Conservation (phyloP, 2,888 invertebrate genomes). For the Drosophila diplacantha region DNA sequence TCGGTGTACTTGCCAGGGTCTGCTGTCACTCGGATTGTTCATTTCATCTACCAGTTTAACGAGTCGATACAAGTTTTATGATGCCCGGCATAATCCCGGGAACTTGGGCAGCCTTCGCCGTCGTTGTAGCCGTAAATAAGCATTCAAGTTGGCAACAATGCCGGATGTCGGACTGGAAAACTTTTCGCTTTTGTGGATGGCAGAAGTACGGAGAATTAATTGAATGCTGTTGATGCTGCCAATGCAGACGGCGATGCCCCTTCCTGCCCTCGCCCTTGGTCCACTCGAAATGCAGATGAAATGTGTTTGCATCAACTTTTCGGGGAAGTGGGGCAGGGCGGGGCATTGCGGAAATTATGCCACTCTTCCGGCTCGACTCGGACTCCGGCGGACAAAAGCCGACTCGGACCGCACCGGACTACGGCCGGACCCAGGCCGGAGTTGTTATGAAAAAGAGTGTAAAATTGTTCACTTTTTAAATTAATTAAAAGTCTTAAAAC, state of each 20-base stretch:
- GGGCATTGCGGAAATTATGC: conserved; percentile 61
- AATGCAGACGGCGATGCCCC: conserved; percentile 30
- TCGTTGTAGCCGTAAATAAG: conserved; percentile 47
- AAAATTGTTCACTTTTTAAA: conserved; percentile 67
- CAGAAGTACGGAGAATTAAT: conserved; percentile 59
- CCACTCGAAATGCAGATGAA: conserved; percentile 64
- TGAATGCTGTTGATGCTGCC: conserved; percentile 62
- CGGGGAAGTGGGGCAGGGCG: neutral
- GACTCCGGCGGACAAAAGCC: conserved; percentile 27
- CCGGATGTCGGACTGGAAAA: conserved; percentile 37
- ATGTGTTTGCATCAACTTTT: conserved; percentile 60
- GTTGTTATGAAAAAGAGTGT: conserved; percentile 48
- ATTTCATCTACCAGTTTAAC: conserved; percentile 25
- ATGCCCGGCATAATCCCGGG: conserved; percentile 33
- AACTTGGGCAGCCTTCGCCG: conserved; percentile 5
- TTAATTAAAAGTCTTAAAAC: conserved; percentile 70
- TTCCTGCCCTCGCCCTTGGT: conserved; percentile 10
- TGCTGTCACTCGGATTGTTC: conserved; percentile 1
- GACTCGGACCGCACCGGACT: conserved; percentile 11
- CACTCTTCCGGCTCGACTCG: conserved; percentile 53
- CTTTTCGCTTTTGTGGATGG: conserved; percentile 47
- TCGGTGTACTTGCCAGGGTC: neutral
- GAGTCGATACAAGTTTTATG: conserved; percentile 36
- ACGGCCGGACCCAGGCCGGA: conserved; percentile 1
- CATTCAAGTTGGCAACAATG: conserved; percentile 50